phyloP scores from a whole-genome alignment of 2,888 invertebrate genomes.

The Brachyopa scutellaris region DNA sequence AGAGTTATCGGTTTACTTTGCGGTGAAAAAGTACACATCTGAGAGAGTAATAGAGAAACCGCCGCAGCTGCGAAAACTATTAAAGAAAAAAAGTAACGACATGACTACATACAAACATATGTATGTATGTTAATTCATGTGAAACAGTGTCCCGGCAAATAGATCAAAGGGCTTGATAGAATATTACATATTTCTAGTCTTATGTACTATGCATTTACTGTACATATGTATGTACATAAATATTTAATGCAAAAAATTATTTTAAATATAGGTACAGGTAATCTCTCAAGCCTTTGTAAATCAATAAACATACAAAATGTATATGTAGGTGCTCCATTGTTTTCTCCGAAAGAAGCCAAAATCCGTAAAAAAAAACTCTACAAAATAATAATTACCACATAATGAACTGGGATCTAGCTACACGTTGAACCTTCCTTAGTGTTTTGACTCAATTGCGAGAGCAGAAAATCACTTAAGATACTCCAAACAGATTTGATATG shows the following conservation, averaged over 20 bases:
- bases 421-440: constrained; percentile 41
- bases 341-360: constrained; percentile 17
- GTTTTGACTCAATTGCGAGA: constrained; percentile 58
- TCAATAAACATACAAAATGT: no score
- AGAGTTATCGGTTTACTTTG: constrained; percentile 65
- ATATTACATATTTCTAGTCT: no score
- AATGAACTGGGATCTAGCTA: constrained; percentile 58
- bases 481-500: constrained; percentile 54
- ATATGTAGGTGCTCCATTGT: constrained; percentile 24
- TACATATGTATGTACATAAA: neutral
- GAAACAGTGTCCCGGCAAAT: constrained; percentile 38
- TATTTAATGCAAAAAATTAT: no score
- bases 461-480: constrained; percentile 64
- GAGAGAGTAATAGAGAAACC: constrained; percentile 57
- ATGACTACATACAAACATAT: no score
- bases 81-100: no score
- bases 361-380: constrained; percentile 50
- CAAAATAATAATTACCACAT: constrained; percentile 60
- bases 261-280: no score
- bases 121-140: constrained; percentile 36
- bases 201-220: no score
- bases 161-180: constrained; percentile 70
- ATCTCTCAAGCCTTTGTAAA: neutral
- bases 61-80: constrained; percentile 40
- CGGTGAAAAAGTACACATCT: constrained; percentile 58